phyloP scores from a whole-genome alignment of 2,797 vertebrate species.

The Brotula barbata region DNA sequence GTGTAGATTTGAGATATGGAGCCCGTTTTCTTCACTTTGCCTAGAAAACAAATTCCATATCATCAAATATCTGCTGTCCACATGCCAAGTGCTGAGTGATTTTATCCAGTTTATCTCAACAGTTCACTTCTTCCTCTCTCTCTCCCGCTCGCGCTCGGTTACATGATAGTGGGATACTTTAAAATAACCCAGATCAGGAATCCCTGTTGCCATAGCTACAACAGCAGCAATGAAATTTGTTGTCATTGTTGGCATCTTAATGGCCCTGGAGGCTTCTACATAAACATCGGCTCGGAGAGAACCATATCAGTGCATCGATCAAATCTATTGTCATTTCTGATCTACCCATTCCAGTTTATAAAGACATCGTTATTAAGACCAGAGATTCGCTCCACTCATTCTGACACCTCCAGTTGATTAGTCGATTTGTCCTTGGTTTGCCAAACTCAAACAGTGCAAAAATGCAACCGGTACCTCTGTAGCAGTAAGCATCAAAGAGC shows the following conservation, averaged over 20 bases:
- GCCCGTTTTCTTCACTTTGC: constrained; percentile 57
- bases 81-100: background rate
- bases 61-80: constrained; percentile 22
- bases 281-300: constrained; percentile 17
- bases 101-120: constrained; percentile 7
- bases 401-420: no score
- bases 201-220: constrained; percentile 67
- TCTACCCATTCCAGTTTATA: background rate
- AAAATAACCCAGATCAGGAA: constrained; percentile 30
- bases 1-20: constrained; percentile 73
- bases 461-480: constrained; percentile 78
- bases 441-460: no score
- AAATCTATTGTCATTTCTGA: background rate
- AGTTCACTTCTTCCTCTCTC: constrained; percentile 8
- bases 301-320: background rate
- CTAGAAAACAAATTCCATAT: constrained; percentile 53
- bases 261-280: constrained; percentile 23
- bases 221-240: constrained; percentile 51
- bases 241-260: constrained; percentile 43
- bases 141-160: constrained; percentile 2
- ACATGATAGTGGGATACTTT: constrained; percentile 12
- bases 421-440: no score
- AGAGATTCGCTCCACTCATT: no score
- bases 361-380: background rate
- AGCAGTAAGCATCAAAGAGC: constrained; percentile 89